A percentile compares a stretch with the other conserved stretches of the same genome.
These are phyloP conservation scores for Neopelma chrysocephalum DNA, from an alignment of 2,797 vertebrate genomes.

Conservation along the genomic window DNA sequence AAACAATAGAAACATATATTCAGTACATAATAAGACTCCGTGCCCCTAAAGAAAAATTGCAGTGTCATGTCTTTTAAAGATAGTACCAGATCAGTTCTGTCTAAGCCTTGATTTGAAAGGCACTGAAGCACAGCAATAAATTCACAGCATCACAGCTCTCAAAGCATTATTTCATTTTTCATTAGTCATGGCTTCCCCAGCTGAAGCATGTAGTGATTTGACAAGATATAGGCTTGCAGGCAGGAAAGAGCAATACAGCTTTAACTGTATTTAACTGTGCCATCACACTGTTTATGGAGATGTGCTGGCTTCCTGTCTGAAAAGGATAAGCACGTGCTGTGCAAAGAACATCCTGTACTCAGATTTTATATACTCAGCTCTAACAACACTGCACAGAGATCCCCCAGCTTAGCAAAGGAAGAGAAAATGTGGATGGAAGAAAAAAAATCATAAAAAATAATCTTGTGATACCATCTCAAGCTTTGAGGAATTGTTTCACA, in stretches of 20 bases:
- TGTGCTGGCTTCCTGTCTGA: neutral
- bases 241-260: slow-evolving; percentile 24
- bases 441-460: neutral
- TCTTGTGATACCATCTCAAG: neutral
- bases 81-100: neutral
- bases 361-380: neutral
- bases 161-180: neutral
- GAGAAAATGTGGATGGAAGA: neutral
- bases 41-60: neutral
- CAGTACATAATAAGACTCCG: neutral
- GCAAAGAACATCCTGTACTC: slow-evolving; percentile 19
- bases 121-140: neutral
- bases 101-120: neutral
- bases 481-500: slow-evolving; percentile 5
- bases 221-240: slow-evolving; percentile 7
- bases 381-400: neutral
- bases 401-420: neutral
- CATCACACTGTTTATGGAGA: slow-evolving; percentile 16
- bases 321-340: neutral
- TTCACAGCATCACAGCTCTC: neutral
- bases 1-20: neutral
- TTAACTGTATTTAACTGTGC: neutral
- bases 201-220: neutral
- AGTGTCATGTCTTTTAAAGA: neutral
- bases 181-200: neutral